Percentiles rank a stretch among this genome's conserved stretches.
These are phyloP conservation scores for Mesaphorura yosii DNA, from an alignment of 1,140 invertebrate genomes.

Conservation along the genomic window DNA sequence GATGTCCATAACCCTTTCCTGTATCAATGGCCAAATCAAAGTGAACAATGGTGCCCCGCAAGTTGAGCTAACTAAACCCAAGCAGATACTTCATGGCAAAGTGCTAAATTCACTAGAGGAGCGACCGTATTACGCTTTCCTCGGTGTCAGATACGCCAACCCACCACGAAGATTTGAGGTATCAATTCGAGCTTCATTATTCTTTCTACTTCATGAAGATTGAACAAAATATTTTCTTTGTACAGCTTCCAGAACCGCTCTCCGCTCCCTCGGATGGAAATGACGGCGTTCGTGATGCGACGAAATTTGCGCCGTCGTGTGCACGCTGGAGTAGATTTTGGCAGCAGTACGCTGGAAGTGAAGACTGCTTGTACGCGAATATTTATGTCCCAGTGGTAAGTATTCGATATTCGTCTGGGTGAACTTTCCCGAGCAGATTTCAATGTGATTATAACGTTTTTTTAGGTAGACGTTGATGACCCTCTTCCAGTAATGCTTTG, in stretches of 20 bases:
- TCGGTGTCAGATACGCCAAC: conserved; percentile 12
- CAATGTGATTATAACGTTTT: no score
- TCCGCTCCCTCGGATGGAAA: background rate
- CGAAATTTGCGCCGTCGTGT: background rate
- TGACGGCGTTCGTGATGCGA: background rate
- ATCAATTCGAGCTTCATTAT: no score
- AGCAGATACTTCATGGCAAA: conserved; percentile 12
- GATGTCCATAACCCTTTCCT: no score
- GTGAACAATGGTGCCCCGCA: background rate
- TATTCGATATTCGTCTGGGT: no score
- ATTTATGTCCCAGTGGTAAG: background rate
- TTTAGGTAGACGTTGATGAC: no score
- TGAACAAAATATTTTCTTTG: no score
- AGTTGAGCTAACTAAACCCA: background rate
- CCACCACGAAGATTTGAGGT: conserved; percentile 18
- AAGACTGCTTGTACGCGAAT: background rate
- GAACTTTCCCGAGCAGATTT: no score
- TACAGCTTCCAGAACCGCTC: background rate
- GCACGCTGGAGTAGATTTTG: background rate
- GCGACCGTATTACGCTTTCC: conserved; percentile 9
- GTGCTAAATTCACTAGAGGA: background rate
- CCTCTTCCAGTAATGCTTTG: conserved; percentile 37
- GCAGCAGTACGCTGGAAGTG: background rate
- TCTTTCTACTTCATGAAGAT: no score
- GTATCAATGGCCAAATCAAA: no score